Evolutionary conservation across 1,140 invertebrate species (phyloP).

Genomic region (Neodiprion fabricii): DNA sequence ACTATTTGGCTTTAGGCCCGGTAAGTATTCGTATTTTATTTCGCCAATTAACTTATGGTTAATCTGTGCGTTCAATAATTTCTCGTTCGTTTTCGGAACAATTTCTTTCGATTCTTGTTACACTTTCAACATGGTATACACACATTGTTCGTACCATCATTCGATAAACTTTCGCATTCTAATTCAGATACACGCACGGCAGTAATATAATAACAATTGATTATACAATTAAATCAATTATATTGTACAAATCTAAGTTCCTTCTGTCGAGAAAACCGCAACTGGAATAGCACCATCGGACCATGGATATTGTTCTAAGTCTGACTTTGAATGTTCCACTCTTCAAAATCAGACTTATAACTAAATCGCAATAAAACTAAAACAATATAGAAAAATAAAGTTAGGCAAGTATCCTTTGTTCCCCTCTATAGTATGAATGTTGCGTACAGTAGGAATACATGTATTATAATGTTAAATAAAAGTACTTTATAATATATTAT

Average conservation of each 20-base stretch:
- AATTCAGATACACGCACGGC: not conserved
- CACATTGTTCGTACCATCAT: not conserved
- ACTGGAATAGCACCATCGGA: slow-evolving; percentile 15
- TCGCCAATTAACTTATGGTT: slow-evolving; percentile 24
- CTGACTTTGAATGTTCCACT: slow-evolving; percentile 18
- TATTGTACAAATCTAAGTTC: not conserved
- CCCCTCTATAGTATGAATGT: slow-evolving; percentile 22
- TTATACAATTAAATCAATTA: slow-evolving; percentile 19
- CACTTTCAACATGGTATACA: slow-evolving; percentile 23
- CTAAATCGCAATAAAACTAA: slow-evolving; percentile 16
- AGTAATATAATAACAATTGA: slow-evolving; percentile 9
- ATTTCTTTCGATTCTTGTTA: slow-evolving; percentile 21
- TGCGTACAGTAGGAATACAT: slow-evolving; percentile 21
- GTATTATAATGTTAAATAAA: not conserved
- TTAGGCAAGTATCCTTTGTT: slow-evolving; percentile 31
- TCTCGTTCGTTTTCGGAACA: slow-evolving; percentile 18
- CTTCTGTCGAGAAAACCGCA: slow-evolving; percentile 5
- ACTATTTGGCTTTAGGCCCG: slow-evolving; percentile 34
- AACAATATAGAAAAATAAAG: slow-evolving; percentile 40
- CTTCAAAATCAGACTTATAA: not conserved
- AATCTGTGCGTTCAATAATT: slow-evolving; percentile 34
- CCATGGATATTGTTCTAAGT: not conserved
- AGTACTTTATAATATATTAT: not conserved
- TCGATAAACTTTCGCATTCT: not conserved
- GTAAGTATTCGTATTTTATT: slow-evolving; percentile 27